phyloP scores from a whole-genome alignment of 2,797 vertebrate genomes.

The Chrosomus eos region DNA sequence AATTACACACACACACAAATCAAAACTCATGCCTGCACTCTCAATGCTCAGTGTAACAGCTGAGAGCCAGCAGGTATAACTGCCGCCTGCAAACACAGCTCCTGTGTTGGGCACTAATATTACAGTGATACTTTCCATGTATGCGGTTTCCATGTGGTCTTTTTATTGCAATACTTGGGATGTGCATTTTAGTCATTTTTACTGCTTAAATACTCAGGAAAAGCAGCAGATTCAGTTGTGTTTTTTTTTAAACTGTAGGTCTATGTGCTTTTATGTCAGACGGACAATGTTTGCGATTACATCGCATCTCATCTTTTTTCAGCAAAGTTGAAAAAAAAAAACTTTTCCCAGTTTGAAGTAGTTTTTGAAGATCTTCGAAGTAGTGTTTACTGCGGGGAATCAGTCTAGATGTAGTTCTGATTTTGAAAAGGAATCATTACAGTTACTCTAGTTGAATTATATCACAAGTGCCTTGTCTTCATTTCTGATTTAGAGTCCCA shows the following conservation, averaged over 20 bases:
- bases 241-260: not conserved
- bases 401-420: not conserved
- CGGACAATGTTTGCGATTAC: not conserved
- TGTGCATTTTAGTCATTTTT: not conserved
- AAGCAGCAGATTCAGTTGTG: not conserved
- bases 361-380: not conserved
- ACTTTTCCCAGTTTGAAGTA: not conserved
- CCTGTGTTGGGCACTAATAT: not conserved
- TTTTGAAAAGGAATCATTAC: conserved; percentile 77
- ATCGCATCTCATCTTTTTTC: not conserved
- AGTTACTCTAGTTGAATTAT: too few species aligned
- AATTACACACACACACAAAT: not conserved
- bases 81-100: not conserved
- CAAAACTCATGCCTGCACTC: not conserved
- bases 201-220: not conserved
- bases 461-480: too few species aligned
- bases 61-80: not conserved
- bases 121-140: not conserved
- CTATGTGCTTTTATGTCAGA: not conserved
- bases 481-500: too few species aligned
- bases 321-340: not conserved
- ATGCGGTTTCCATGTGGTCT: conserved; percentile 1
- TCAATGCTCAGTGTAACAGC: not conserved
- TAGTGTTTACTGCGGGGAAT: not conserved
- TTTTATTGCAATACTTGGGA: not conserved